Evolutionary conservation across 2,113 vertebrate genomes (phyloP), one percentile per base, ranked within the genome.

Genomic region (Triplophysa rosa): DNA sequence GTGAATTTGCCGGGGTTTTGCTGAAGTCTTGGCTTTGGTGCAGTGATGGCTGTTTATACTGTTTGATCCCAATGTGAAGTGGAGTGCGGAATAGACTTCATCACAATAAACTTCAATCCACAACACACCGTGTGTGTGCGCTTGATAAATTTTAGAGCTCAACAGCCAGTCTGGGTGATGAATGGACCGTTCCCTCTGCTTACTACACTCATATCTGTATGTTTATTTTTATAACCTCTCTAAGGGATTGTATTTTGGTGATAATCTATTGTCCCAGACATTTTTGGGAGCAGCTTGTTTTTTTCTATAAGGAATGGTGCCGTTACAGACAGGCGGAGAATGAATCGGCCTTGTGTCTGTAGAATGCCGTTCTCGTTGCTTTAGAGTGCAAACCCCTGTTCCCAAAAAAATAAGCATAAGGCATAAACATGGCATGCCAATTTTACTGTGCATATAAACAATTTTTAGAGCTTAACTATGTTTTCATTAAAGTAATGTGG

Each of bases 141-240:
- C 67, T 86, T 86, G 90, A 91, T 91, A 88, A 91, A 91, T 81
- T 75, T 74, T 52, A 52, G 42, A 71, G 78, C 68, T 67, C 63
- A 40, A 37, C 10, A 29, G 61, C 5, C 13, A 1, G 12, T 26
- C 14, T 24, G 14, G 49, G 68, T 33, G 66, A 23, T 70, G 67
- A 69, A 69, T 69, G 24, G 29, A 40, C 29, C 2, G 17, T 26
- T 63, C 61, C 13, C 40, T 16, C 67, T 49, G 24, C 21, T 70
- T 56, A 56, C 26, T 70, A 56, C 68, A 21, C 17, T 70, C 67
- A 29, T 56, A 56, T 24, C 24, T 8, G 1, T 6, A 37, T 3
- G 23, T 70, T 70, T 71, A 58, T 71, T 71, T 71, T 71, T 58
- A 58, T 71, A 9, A 71, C 33, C 52, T 70, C 67, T 40, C 52